Conservation (phyloP, 2,797 vertebrate species). For the Leptatherina wallacei region DNA sequence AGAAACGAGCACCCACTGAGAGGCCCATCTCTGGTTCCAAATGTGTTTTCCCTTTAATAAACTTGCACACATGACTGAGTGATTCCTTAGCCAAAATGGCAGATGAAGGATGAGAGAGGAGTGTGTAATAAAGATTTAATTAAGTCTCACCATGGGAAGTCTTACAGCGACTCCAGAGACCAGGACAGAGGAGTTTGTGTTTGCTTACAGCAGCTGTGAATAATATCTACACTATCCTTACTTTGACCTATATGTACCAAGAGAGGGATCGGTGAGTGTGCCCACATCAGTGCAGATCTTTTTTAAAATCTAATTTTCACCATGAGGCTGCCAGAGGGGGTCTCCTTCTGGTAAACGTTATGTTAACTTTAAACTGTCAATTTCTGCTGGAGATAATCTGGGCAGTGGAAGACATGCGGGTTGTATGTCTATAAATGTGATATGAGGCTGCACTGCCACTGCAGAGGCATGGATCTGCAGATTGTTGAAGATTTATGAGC, state of each 20-base stretch:
- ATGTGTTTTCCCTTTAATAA: slow-evolving; percentile 59
- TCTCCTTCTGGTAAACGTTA: slow-evolving; percentile 60
- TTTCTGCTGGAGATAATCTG: slow-evolving; percentile 49
- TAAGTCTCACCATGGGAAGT: slow-evolving; percentile 75
- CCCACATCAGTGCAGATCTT: slow-evolving; percentile 41
- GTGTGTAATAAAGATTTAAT: slow-evolving; percentile 76
- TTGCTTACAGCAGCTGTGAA: slow-evolving; percentile 72
- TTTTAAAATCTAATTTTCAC: slow-evolving; percentile 29
- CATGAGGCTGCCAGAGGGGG: slow-evolving; percentile 30
- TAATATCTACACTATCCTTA: slow-evolving; percentile 71
- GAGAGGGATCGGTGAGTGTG: slow-evolving; percentile 50
- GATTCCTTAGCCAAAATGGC: slow-evolving; percentile 69
- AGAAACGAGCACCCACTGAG: slow-evolving; percentile 17
- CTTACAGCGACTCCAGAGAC: slow-evolving; percentile 64
- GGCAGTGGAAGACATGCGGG: slow-evolving; percentile 17
- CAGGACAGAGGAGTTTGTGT: slow-evolving; percentile 72
- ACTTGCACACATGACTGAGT: slow-evolving; percentile 64
- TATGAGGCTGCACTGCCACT: slow-evolving; percentile 21
- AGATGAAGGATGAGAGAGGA: slow-evolving; percentile 73
- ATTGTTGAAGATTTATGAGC: slow-evolving; percentile 40
- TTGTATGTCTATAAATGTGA: slow-evolving; percentile 7
- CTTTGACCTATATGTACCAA: slow-evolving; percentile 69
- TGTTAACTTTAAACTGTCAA: slow-evolving; percentile 50
- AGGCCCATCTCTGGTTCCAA: slow-evolving; percentile 29
- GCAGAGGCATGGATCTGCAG: slow-evolving; percentile 16